A percentile compares a stretch with the other conserved stretches of the same genome.
Conservation (phyloP, 2,888 invertebrate genomes). For the Scaptomyza reducta region DNA sequence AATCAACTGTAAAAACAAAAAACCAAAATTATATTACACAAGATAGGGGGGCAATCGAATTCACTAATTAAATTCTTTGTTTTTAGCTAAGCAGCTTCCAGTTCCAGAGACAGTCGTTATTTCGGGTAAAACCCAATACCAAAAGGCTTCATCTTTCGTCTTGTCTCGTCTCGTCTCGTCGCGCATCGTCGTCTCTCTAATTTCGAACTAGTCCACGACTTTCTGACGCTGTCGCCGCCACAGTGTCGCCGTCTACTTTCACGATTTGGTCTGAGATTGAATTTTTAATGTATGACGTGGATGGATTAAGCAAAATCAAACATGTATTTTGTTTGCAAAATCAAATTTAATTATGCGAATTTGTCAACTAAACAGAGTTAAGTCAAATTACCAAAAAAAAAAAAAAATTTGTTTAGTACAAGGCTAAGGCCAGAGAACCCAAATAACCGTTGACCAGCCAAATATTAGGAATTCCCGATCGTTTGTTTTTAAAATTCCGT, state of each 20-base stretch:
- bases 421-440: constrained; percentile 46
- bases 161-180: constrained; percentile 16
- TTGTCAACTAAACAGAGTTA: constrained; percentile 28
- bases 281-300: constrained; percentile 72
- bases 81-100: constrained; percentile 11
- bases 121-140: constrained; percentile 67
- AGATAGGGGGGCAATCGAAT: constrained; percentile 50
- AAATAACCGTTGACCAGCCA: constrained; percentile 6
- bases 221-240: constrained; percentile 55
- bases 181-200: background rate
- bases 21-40: constrained; percentile 60
- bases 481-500: constrained; percentile 24
- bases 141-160: constrained; percentile 18
- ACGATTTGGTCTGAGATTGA: constrained; percentile 64
- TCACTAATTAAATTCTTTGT: constrained; percentile 62
- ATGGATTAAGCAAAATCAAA: constrained; percentile 17
- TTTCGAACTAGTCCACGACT: constrained; percentile 68
- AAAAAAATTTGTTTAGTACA: constrained; percentile 22
- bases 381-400: constrained; percentile 5
- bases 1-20: constrained; percentile 62
- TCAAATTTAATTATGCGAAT: constrained; percentile 39
- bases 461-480: constrained; percentile 50
- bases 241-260: constrained; percentile 66
- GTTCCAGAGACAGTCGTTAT: constrained; percentile 6
- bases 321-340: constrained; percentile 18